phyloP scores from a whole-genome alignment of 2,888 invertebrate species.

The Schizaphis graminum region DNA sequence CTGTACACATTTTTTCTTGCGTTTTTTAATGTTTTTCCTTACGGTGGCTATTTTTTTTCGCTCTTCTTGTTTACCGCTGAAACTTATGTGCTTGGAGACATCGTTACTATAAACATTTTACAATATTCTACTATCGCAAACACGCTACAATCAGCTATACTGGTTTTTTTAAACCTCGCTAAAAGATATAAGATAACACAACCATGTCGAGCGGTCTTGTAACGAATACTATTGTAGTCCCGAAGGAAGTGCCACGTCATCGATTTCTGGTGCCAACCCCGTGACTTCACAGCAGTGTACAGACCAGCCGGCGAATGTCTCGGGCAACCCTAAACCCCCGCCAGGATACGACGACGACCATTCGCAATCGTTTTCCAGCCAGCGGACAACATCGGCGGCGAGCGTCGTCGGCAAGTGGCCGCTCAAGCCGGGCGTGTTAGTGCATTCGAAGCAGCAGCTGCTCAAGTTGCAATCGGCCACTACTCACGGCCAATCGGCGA shows the following conservation, averaged over 20 bases:
- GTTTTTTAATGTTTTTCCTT: neutral
- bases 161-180: neutral
- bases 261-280: neutral
- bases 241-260: slow-evolving; percentile 66
- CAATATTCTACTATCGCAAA: neutral
- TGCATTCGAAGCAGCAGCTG: slow-evolving; percentile 79
- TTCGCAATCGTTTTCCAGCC: slow-evolving; percentile 45
- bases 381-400: neutral
- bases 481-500: neutral
- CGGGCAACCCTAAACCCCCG: slow-evolving; percentile 72
- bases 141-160: neutral
- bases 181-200: neutral
- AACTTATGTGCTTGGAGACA: neutral
- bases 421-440: slow-evolving; percentile 87
- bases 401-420: slow-evolving; percentile 83
- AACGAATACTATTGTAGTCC: slow-evolving; percentile 65
- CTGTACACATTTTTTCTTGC: neutral
- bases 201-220: neutral
- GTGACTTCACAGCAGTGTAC: neutral
- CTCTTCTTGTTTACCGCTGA: neutral
- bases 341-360: slow-evolving; percentile 70
- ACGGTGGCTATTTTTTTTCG: neutral
- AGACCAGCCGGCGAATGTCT: slow-evolving; percentile 66
- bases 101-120: neutral
- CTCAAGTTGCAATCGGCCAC: slow-evolving; percentile 69